A percentile compares a stretch with the other conserved stretches of the same genome.
phyloP scores from a whole-genome alignment of 2,888 invertebrate species.

The Buathra laborator region DNA sequence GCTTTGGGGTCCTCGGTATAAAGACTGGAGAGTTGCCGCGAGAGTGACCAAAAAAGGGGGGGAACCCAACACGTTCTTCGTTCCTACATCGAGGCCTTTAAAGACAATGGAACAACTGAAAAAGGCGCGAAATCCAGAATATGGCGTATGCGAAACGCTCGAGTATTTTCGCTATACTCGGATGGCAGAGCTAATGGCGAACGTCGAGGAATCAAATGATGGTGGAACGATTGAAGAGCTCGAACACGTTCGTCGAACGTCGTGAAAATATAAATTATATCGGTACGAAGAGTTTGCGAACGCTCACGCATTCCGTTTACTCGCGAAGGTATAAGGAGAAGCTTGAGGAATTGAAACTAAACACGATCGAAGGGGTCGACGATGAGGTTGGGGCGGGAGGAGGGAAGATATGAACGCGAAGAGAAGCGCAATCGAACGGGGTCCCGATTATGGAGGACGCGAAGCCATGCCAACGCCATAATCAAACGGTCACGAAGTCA shows the following conservation, averaged over 20 bases:
- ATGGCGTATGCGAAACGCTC: conserved; percentile 64
- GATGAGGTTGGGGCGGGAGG: not conserved
- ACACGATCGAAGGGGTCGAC: not conserved
- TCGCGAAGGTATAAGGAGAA: conserved; percentile 29
- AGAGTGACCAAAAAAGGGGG: conserved; percentile 66
- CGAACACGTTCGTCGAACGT: conserved; percentile 83
- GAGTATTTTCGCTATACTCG: conserved; percentile 59
- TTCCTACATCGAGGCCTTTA: conserved; percentile 38
- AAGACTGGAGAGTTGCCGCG: conserved; percentile 8
- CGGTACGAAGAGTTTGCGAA: conserved; percentile 47
- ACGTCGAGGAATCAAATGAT: conserved; percentile 73
- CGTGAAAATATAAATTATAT: conserved; percentile 79
- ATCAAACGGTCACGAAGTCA: conserved; percentile 26
- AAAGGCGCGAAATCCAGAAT: conserved; percentile 81
- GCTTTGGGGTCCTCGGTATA: conserved; percentile 34
- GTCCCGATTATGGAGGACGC: conserved; percentile 41
- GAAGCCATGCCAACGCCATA: conserved; percentile 34
- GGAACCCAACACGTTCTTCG: conserved; percentile 40
- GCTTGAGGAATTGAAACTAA: conserved; percentile 34
- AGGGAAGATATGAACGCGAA: conserved; percentile 33
- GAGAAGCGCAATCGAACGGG: conserved; percentile 27
- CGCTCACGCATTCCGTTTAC: conserved; percentile 61
- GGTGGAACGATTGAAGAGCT: conserved; percentile 77
- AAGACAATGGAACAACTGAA: conserved; percentile 72
- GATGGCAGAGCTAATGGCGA: conserved; percentile 49